Conservation (phyloP, 1,140 invertebrate genomes). For the Helicorthomorpha holstii region DNA sequence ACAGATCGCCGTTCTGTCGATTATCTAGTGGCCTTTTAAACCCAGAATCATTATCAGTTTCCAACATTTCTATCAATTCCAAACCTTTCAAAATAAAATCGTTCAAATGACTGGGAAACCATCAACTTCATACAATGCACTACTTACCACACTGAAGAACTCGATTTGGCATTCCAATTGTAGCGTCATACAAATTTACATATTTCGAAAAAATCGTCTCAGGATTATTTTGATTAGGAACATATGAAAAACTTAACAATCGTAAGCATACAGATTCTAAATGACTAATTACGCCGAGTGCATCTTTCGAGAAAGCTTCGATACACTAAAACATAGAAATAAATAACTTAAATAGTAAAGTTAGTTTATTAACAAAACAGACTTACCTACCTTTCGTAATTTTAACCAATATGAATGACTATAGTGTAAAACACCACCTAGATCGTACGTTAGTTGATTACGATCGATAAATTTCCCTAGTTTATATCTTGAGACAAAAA, state of each 20-base stretch:
- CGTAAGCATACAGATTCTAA: constrained; percentile 13
- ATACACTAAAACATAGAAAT: constrained; percentile 15
- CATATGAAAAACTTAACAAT: neutral
- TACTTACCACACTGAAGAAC: constrained; percentile 28
- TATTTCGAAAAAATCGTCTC: constrained; percentile 22
- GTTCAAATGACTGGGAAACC: neutral
- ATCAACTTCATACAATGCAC: constrained; percentile 18
- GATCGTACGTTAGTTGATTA: constrained; percentile 54
- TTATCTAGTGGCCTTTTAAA: neutral
- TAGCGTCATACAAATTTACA: constrained; percentile 22
- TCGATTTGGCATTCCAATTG: constrained; percentile 36
- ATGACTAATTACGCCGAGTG: constrained; percentile 16
- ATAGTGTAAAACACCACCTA: constrained; percentile 57
- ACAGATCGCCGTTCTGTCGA: neutral
- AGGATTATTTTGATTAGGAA: neutral
- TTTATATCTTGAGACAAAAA: constrained; percentile 32
- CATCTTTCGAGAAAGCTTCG: constrained; percentile 23
- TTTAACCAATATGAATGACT: constrained; percentile 68
- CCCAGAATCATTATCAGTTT: neutral
- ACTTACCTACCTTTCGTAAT: constrained; percentile 47
- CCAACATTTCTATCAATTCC: neutral
- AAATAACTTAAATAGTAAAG: constrained; percentile 1
- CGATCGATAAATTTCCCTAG: constrained; percentile 50
- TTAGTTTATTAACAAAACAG: constrained; percentile 3
- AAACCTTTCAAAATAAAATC: neutral